These are phyloP conservation scores for Drosophila mimica DNA, from an alignment of 2,888 invertebrate species.

Conservation along the genomic window DNA sequence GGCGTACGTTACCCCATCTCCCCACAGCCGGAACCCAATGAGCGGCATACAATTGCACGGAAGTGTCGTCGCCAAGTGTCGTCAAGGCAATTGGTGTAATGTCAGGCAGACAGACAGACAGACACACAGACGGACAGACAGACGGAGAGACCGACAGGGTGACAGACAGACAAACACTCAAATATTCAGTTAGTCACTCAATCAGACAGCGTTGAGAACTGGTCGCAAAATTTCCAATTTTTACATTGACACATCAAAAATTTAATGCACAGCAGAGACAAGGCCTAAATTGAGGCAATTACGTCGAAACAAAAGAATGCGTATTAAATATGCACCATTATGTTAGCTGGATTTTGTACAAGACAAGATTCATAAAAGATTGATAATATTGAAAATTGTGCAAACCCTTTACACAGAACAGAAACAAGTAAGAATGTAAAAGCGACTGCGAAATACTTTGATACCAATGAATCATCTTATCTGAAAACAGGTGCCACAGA, in stretches of 20 bases:
- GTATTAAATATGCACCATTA: conserved; percentile 16
- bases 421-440: neutral
- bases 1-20: conserved; percentile 20
- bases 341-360: conserved; percentile 11
- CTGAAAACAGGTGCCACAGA: too few relatives aligned
- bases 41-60: conserved; percentile 76
- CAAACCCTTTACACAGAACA: neutral
- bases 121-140: conserved; percentile 2
- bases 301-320: conserved; percentile 39
- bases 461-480: neutral
- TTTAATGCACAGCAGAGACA: conserved; percentile 27
- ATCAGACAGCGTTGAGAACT: conserved; percentile 20
- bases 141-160: conserved; percentile 13
- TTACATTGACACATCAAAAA: conserved; percentile 44
- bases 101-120: conserved; percentile 37
- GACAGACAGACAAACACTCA: conserved; percentile 28
- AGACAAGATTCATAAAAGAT: neutral
- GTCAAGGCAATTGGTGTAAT: conserved; percentile 78
- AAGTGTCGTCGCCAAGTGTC: conserved; percentile 79
- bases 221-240: conserved; percentile 37
- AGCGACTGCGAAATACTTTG: neutral
- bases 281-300: conserved; percentile 14
- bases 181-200: conserved; percentile 56
- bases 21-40: conserved; percentile 66
- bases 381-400: conserved; percentile 1